These are phyloP conservation scores for Epinephelus awoara DNA, from an alignment of 2,797 vertebrate genomes.

Conservation along the genomic window DNA sequence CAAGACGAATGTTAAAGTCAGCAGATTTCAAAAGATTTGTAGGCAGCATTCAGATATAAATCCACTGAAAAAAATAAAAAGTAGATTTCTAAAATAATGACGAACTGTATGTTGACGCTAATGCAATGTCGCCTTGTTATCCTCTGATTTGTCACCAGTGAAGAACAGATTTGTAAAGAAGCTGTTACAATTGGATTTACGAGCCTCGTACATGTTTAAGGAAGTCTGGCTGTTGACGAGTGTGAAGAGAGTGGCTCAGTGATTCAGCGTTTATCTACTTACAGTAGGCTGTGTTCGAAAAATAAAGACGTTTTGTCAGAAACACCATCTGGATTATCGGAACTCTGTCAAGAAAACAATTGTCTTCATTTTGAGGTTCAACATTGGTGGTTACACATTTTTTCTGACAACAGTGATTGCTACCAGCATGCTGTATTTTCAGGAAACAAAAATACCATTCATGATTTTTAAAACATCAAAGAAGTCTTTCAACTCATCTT, in stretches of 20 bases:
- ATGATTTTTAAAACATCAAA: background rate
- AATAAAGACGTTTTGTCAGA: slow-evolving; percentile 8
- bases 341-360: slow-evolving; percentile 13
- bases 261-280: background rate
- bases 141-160: slow-evolving; percentile 11
- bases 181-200: slow-evolving; percentile 11
- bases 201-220: background rate
- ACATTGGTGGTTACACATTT: slow-evolving; percentile 4
- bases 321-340: slow-evolving; percentile 1
- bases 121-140: slow-evolving; percentile 24
- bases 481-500: slow-evolving; percentile 1
- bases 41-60: slow-evolving; percentile 12
- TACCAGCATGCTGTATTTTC: background rate
- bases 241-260: slow-evolving; percentile 14
- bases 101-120: slow-evolving; percentile 14
- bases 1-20: slow-evolving; percentile 14
- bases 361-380: slow-evolving; percentile 3
- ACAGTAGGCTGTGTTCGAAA: background rate
- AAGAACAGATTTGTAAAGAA: slow-evolving; percentile 17
- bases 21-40: background rate
- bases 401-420: background rate
- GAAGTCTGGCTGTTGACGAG: background rate
- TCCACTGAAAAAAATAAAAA: background rate
- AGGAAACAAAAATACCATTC: background rate
- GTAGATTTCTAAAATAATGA: background rate